Conservation (phyloP, 2,113 vertebrate species). For the Daubentonia madagascariensis region DNA sequence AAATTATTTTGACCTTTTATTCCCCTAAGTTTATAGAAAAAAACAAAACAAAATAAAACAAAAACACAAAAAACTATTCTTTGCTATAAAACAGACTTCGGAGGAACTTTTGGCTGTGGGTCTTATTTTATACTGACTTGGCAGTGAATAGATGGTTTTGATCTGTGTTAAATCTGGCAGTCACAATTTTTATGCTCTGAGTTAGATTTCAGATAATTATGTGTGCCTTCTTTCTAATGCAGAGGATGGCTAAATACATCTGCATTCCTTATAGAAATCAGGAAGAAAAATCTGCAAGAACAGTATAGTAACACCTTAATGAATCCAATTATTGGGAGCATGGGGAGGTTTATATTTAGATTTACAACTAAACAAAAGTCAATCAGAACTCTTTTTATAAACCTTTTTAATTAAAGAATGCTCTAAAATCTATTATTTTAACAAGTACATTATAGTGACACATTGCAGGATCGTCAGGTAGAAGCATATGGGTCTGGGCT, state of each 20-base stretch:
- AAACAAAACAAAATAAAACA: background rate
- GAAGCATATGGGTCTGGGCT: background rate
- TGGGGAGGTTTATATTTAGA: background rate
- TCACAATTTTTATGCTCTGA: background rate
- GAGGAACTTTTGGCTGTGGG: background rate
- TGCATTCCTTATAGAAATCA: background rate
- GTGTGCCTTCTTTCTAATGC: background rate
- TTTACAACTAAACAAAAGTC: background rate
- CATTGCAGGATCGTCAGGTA: background rate
- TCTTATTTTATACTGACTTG: constrained; percentile 3
- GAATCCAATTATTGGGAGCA: background rate
- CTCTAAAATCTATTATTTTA: background rate
- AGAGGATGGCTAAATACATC: background rate
- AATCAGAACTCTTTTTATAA: background rate
- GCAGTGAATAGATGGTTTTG: background rate
- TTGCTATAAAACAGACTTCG: background rate
- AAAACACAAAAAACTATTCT: background rate
- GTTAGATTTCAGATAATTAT: constrained; percentile 24
- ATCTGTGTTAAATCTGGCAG: background rate
- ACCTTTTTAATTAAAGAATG: background rate
- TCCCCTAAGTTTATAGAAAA: background rate
- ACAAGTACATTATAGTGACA: background rate
- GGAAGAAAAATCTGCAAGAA: background rate
- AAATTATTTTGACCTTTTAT: constrained; percentile 66
- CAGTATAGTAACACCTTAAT: background rate